A percentile compares a stretch with the other conserved stretches of the same genome.
These are phyloP conservation scores for Latrodectus geometricus DNA, from an alignment of 1,140 invertebrate species.

Conservation along the genomic window DNA sequence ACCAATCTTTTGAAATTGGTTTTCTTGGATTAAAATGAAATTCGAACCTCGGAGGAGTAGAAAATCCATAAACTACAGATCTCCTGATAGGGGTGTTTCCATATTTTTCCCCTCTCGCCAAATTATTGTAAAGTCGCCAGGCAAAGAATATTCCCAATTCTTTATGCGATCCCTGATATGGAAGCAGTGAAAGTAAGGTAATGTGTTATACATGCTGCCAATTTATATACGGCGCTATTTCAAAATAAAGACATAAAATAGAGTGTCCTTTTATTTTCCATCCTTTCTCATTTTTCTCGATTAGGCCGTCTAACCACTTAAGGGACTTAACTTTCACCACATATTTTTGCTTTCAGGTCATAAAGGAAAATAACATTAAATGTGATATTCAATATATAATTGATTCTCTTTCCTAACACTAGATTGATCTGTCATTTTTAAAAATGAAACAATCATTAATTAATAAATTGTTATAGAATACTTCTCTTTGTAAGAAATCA, in stretches of 20 bases:
- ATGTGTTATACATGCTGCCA: constrained; percentile 5
- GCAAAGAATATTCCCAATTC: background rate
- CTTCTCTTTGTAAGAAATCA: no score
- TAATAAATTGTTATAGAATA: no score
- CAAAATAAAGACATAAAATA: constrained; percentile 43
- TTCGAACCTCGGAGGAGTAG: background rate
- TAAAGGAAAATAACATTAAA: no score
- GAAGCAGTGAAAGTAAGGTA: constrained; percentile 15
- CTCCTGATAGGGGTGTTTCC: background rate
- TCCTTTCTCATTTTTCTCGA: constrained; percentile 36
- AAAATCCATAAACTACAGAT: constrained; percentile 4
- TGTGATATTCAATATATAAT: no score
- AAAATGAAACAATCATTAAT: no score
- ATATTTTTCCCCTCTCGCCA: constrained; percentile 7
- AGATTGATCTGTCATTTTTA: no score
- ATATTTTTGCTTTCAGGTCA: no score
- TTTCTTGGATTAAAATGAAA: constrained; percentile 5
- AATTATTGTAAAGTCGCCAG: constrained; percentile 1
- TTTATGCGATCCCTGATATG: constrained; percentile 6
- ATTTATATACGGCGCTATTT: constrained; percentile 4
- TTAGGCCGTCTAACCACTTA: background rate
- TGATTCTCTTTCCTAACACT: no score
- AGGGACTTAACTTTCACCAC: background rate
- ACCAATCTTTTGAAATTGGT: constrained; percentile 4
- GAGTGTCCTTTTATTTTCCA: constrained; percentile 30